These are phyloP conservation scores for Phalloptychus januarius DNA, from an alignment of 2,797 vertebrate genomes.

Conservation along the genomic window DNA sequence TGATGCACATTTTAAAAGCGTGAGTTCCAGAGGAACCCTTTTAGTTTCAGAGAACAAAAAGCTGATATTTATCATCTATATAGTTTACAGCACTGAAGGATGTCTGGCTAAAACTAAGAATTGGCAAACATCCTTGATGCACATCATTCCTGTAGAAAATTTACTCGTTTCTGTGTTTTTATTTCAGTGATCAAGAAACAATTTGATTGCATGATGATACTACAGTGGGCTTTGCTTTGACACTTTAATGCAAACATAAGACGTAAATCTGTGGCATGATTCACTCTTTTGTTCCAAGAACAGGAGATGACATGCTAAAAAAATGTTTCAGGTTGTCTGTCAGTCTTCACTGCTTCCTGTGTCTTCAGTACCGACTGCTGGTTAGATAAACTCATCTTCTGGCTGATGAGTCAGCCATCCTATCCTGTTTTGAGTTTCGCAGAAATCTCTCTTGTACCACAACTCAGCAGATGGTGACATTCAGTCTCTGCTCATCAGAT, in stretches of 20 bases:
- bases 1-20: not conserved
- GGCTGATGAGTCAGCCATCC: slow-evolving; percentile 54
- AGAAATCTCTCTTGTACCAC: slow-evolving; percentile 47
- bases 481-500: slow-evolving; percentile 28
- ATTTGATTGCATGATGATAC: not conserved
- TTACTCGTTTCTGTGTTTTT: not conserved
- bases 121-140: not conserved
- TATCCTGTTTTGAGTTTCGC: slow-evolving; percentile 51
- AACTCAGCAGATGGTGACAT: slow-evolving; percentile 20
- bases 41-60: not conserved
- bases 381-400: slow-evolving; percentile 34
- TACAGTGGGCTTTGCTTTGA: not conserved
- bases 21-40: slow-evolving; percentile 2
- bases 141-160: not conserved
- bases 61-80: not conserved
- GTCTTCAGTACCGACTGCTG: slow-evolving; percentile 4
- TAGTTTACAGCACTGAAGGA: not conserved
- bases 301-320: not conserved
- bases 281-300: slow-evolving; percentile 8
- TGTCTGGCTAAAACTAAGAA: not conserved
- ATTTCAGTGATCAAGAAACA: not conserved
- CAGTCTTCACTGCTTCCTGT: not conserved
- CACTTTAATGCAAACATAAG: not conserved
- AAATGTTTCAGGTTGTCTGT: slow-evolving; percentile 1
- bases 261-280: not conserved